These are phyloP conservation scores for Synergus japonicus DNA, from an alignment of 2,888 invertebrate genomes.

Conservation along the genomic window DNA sequence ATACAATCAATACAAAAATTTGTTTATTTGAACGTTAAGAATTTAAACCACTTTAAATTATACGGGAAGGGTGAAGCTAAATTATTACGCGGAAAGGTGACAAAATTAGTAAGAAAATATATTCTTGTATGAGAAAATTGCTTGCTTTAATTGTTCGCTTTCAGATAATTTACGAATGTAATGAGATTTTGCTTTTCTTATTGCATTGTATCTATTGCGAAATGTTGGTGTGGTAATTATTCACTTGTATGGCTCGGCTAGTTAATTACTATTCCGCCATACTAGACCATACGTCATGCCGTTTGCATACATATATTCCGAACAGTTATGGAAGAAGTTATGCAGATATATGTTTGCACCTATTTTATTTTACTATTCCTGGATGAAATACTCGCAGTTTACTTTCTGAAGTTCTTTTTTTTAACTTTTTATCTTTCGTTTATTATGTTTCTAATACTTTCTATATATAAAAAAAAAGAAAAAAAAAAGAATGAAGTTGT, in stretches of 20 bases:
- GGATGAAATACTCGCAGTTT: too few species aligned
- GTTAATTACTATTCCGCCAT: conserved; percentile 29
- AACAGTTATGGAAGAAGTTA: conserved; percentile 28
- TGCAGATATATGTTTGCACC: background rate
- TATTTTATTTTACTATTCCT: background rate
- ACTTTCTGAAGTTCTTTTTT: too few species aligned
- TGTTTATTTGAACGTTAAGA: too few species aligned
- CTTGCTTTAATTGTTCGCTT: background rate
- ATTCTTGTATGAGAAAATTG: background rate
- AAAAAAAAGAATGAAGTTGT: too few species aligned
- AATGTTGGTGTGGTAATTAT: conserved; percentile 29
- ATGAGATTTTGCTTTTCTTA: conserved; percentile 5
- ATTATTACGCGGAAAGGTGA: background rate
- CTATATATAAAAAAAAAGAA: too few species aligned
- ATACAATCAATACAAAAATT: too few species aligned
- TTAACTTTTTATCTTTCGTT: too few species aligned
- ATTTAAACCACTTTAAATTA: too few species aligned
- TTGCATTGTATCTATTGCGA: conserved; percentile 12
- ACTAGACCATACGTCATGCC: conserved; percentile 18
- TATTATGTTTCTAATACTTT: too few species aligned
- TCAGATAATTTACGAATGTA: conserved; percentile 15
- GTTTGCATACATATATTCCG: background rate
- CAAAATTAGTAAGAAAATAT: background rate
- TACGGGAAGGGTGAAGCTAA: background rate
- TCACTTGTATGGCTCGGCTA: conserved; percentile 20